Evolutionary conservation across 2,888 invertebrate genomes (phyloP), one percentile per base, ranked within the genome.

Genomic region (Eupithecia subumbrata): DNA sequence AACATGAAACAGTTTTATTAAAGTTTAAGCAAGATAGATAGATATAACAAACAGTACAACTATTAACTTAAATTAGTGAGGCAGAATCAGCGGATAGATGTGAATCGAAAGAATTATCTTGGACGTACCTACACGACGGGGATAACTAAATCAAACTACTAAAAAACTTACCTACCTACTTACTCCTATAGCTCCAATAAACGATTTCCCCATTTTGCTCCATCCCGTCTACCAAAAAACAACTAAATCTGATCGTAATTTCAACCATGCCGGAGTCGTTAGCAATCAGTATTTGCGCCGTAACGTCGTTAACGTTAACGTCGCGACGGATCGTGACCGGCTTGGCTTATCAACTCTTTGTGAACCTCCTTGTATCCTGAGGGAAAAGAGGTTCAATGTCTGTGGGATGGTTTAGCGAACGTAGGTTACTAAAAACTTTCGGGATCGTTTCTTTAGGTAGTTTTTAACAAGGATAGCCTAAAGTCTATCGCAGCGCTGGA

Each of bases 161-260:
- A 4, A 14, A 45, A 45, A 45, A 16, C 45, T 45, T 43, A 43
- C 14, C 43, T 43, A 43, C 16, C 48, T n/a, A 48, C 48, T 48
- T 48, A n/a, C n/a, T 48, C 7, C 7, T 48, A n/a, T 48, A 18
- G 48, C 48, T 52, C 52, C n/a, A n/a, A n/a, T 56, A 56, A 56
- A 12, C 12, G 60, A 1, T 14, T 0, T 25, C 11, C 22, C 56
- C 60, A 25, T 25, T 56, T 56, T 22, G 11, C n/a, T 9, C 56
- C 9, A n/a, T 56, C 9, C n/a, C 2, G 14, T 14, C 60, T 40
- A n/a, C 40, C n/a, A 37, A 67, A 22, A 67, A 67, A 67, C 43
- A 68, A 40, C 83, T 22, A 68, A 68, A 68, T 68, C 68, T 22
- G 68, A 40, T 40, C 68, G 68, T 43, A 68, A 68, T 68, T 43